A percentile compares a stretch with the other conserved stretches of the same genome.
phyloP scores from a whole-genome alignment of 2,888 invertebrate genomes.

The Eubasilissa splendida region DNA sequence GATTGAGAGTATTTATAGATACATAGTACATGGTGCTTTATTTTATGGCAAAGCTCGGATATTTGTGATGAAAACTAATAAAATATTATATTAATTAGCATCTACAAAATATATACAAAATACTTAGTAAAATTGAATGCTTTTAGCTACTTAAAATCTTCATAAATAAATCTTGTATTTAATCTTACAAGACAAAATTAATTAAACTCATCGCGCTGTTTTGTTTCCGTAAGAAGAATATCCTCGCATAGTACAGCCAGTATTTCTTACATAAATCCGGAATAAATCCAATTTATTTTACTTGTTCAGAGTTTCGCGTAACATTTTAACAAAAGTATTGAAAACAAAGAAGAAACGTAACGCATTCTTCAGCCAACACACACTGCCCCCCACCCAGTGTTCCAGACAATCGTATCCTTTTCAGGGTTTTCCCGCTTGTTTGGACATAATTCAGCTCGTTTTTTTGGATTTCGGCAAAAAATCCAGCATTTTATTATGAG shows the following conservation, averaged over 20 bases:
- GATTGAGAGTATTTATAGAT: too few species aligned
- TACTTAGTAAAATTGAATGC: too few species aligned
- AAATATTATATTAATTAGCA: too few species aligned
- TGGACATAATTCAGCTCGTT: conserved; percentile 25
- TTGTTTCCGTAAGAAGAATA: background rate
- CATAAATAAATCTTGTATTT: background rate
- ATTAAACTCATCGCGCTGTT: background rate
- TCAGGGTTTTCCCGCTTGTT: conserved; percentile 11
- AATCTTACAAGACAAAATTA: background rate
- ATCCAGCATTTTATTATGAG: conserved; percentile 17
- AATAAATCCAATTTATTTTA: conserved; percentile 50
- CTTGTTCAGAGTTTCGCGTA: conserved; percentile 44
- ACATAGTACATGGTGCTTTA: too few species aligned
- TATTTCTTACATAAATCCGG: conserved; percentile 46
- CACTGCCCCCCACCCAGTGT: background rate
- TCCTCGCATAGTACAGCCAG: background rate
- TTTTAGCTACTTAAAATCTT: too few species aligned
- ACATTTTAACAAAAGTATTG: conserved; percentile 47
- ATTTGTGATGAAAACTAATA: too few species aligned
- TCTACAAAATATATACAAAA: too few species aligned
- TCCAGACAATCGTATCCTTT: conserved; percentile 18
- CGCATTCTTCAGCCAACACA: conserved; percentile 36
- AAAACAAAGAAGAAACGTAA: conserved; percentile 45
- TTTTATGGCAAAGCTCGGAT: too few species aligned
- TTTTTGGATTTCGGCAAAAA: conserved; percentile 21